These are phyloP conservation scores for Cheilosia urbana DNA, from an alignment of 2,888 invertebrate genomes.

Conservation along the genomic window DNA sequence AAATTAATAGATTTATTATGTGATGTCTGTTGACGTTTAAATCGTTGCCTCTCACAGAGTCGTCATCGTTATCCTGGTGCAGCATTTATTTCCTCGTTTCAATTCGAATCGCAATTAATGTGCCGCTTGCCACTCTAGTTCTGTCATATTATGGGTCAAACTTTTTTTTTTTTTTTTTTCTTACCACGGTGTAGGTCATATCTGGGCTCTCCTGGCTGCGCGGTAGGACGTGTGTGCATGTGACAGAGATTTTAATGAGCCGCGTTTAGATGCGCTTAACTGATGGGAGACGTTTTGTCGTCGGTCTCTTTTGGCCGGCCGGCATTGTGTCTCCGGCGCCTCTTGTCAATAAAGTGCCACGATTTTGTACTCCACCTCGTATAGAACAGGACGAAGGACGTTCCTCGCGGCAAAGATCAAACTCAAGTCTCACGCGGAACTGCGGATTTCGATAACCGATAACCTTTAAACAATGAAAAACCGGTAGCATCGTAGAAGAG, in stretches of 20 bases:
- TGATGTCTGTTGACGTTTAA: conserved; percentile 74
- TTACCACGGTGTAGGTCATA: conserved; percentile 60
- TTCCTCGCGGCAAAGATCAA: conserved; percentile 60
- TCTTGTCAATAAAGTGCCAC: conserved; percentile 68
- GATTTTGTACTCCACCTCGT: conserved; percentile 61
- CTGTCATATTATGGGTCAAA: conserved; percentile 71
- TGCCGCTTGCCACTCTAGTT: conserved; percentile 56
- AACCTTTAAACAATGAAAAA: conserved; percentile 69
- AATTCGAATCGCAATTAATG: conserved; percentile 49
- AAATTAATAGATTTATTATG: conserved; percentile 76
- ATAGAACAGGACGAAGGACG: conserved; percentile 22
- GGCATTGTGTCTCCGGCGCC: conserved; percentile 14
- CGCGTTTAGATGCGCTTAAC: conserved; percentile 7
- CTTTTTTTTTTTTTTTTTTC: conserved; percentile 17
- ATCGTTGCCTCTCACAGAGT: conserved; percentile 50
- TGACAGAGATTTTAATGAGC: conserved; percentile 62
- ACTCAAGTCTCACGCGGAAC: conserved; percentile 61
- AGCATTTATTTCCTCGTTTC: conserved; percentile 42
- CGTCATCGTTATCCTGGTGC: conserved; percentile 25
- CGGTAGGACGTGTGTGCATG: neutral
- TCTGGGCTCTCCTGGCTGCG: neutral
- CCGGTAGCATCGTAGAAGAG: conserved; percentile 48
- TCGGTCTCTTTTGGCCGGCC: conserved; percentile 59
- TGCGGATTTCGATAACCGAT: conserved; percentile 63
- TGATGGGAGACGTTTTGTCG: conserved; percentile 27